Base-by-base conservation (phyloP, 1,140 invertebrate genomes). In the Samia ricini region DNA sequence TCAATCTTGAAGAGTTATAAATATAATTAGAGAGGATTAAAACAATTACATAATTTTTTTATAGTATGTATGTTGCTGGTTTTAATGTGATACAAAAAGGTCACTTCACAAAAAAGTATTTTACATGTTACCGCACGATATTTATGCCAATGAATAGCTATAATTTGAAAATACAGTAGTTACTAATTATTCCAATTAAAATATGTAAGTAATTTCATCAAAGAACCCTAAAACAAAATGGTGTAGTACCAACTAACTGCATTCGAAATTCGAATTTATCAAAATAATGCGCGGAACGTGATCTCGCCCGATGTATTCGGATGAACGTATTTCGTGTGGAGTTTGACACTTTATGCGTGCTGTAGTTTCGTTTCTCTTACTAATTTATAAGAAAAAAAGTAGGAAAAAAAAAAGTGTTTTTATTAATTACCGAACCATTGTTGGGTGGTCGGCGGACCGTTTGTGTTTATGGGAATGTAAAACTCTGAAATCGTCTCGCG, bases 281-380 rank as follows among this genome's bases (percentile, higher is more conserved):
- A 83, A 77, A 82, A 77, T 83, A 85, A 86, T 82, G 77, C 69
- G 71, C 59, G 76, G 80, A 84, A 84, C 83, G 83, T 86, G 83
- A 86, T 80, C 69, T 72, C 74, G 69, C 60, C 69, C 70, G 61
- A 68, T 71, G 69, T 77, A 59, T 60, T 29, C 58, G 81, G 84
- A 87, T 85, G 74, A 84, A 61, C 73, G 72, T 79, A 75, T 78
- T 72, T 76, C 66, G 72, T 77, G 62, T 71, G 66, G 66, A 66
- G 68, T 81, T 77, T 26, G 56, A 57, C 22, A 42, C 26, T 26
- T 67, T 66, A 22, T 67, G 68, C 69, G 69, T 66, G 61, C 67
- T 61, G 33, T 10, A 71, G 66, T 70, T 55, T 56, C 62, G 26
- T 77, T 74, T 67, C 33, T 42, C n/a, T 42, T 4, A 48, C 59